Evolutionary conservation across 2,113 vertebrate species (phyloP), one percentile per base, ranked within the genome.

Genomic region (Catharus bicknelli): DNA sequence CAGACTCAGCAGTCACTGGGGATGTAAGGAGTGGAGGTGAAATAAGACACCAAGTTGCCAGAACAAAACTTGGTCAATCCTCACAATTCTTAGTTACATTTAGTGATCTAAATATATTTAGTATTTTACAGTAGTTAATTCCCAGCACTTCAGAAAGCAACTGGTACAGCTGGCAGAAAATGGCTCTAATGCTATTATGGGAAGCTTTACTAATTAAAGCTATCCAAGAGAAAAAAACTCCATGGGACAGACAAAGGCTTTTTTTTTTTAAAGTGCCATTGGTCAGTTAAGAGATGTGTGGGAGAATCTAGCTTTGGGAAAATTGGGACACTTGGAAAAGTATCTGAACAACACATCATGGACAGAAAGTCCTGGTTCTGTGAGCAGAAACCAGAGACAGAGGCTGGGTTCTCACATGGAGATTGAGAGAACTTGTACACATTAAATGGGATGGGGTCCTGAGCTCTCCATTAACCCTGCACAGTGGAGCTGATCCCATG

Each of bases 281-380:
- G 64, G 29, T 54, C 55, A 72, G 32, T 38, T 70, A 51, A 62
- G 23, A 90, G 53, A 62, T 2, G 6, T 25, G 23, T 29, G 27
- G 34, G 16, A 47, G 30, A 75, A 78, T 34, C 4, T 13, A 11
- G 13, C 43, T 90, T 69, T 76, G 58, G 48, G 27, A 69, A 88
- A 85, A 83, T 0, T 29, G 54, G 50, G 27, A 63, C 26, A 36
- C 16, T 43, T 20, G 55, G 58, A 8, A 48, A 78, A 70, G 21
- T 25, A 43, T 48, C 18, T 77, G 55, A 62, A 42, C 0, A 2
- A 57, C 0, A 2, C 0, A 2, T 15, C 25, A 57, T 0, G 17
- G 50, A 27, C 43, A 67, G 51, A 80, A 76, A 38, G 4, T 13
- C 11, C 42, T 15, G 29, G 5, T 45, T 76, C 75, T 32, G 15